Base-by-base conservation (phyloP, 2,888 invertebrate genomes). In the Graphium colonna region DNA sequence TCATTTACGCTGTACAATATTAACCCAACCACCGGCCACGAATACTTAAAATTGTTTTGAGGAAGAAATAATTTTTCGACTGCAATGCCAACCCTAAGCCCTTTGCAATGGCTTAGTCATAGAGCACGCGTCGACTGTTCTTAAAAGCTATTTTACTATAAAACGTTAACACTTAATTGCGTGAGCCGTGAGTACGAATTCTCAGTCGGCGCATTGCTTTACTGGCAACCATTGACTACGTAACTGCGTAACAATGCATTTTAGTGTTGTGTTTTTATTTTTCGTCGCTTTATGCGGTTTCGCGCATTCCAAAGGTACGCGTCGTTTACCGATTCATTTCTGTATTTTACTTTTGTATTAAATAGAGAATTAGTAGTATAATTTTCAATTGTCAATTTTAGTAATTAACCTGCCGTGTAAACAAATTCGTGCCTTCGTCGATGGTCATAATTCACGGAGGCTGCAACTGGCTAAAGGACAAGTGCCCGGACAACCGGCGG, bases 161-260 rank as follows among this genome's bases (percentile, higher is more conserved):
- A 44, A 40, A 26, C 26, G 39, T 39, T 12, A 40, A 49, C 33
- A 52, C 48, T 61, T 49, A 46, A 52, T 26, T 31, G 49, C 51
- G 45, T 51, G 21, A 51, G 21, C 10, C n/a, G 44, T 9, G 40
- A 31, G 39, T 48, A 40, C 41, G 58, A 58, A 53, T 51, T 36
- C 45, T 60, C 61, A 63, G 61, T 63, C 55, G 57, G 47, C 56
- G 41, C 44, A 53, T 60, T 52, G 55, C 57, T 57, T 52, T 51
- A 46, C 39, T 51, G 18, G 38, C 53, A 51, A 47, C 39, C 59
- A 55, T 51, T 49, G 42, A 43, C 31, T 54, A 46, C 51, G 41
- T 48, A 70, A 43, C 31, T 54, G 44, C 51, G 41, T 48, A 70
- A 77, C 71, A 72, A 83, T 82, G 82, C 65, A 62, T 47, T 51